Percentiles rank a stretch among this genome's conserved stretches.
These are phyloP conservation scores for Paramuricea clavata DNA, from an alignment of 92 coral and sea anemone genomes.

Conservation along the genomic window DNA sequence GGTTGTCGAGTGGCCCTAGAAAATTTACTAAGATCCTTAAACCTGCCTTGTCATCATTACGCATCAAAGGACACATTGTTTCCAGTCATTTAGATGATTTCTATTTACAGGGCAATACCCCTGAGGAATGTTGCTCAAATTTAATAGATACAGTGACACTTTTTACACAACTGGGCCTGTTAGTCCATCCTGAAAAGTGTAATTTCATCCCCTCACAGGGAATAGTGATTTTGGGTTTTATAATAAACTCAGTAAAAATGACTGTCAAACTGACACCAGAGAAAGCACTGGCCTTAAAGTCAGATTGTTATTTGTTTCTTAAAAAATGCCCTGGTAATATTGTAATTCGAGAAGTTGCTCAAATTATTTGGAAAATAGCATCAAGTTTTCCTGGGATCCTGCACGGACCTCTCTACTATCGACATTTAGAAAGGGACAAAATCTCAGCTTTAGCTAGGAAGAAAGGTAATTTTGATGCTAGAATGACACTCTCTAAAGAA, in stretches of 20 bases:
- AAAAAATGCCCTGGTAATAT: not conserved
- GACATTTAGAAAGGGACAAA: slow-evolving; percentile 66
- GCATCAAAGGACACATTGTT: slow-evolving; percentile 52
- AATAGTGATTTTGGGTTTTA: not conserved
- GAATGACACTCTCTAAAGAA: slow-evolving; percentile 44
- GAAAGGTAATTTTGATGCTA: slow-evolving; percentile 17
- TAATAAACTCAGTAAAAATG: not conserved
- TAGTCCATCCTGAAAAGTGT: slow-evolving; percentile 10
- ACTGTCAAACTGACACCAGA: slow-evolving; percentile 2
- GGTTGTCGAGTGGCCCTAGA: slow-evolving; percentile 41
- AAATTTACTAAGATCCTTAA: slow-evolving; percentile 49
- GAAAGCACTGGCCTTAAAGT: not conserved
- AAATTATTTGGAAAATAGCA: slow-evolving; percentile 67
- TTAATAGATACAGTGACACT: not conserved
- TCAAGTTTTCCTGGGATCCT: slow-evolving; percentile 71
- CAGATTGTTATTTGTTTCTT: not conserved
- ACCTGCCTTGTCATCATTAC: slow-evolving; percentile 53
- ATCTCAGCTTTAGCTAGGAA: slow-evolving; percentile 57
- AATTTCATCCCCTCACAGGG: not conserved
- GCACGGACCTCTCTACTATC: slow-evolving; percentile 68
- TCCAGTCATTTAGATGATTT: slow-evolving; percentile 61
- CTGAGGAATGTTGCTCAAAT: slow-evolving; percentile 28
- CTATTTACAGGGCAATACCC: slow-evolving; percentile 51
- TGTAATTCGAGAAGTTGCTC: slow-evolving; percentile 61
- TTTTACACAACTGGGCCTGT: slow-evolving; percentile 10